Conservation (phyloP, 2,888 invertebrate genomes). For the Xanthorhoe spadicearia region DNA sequence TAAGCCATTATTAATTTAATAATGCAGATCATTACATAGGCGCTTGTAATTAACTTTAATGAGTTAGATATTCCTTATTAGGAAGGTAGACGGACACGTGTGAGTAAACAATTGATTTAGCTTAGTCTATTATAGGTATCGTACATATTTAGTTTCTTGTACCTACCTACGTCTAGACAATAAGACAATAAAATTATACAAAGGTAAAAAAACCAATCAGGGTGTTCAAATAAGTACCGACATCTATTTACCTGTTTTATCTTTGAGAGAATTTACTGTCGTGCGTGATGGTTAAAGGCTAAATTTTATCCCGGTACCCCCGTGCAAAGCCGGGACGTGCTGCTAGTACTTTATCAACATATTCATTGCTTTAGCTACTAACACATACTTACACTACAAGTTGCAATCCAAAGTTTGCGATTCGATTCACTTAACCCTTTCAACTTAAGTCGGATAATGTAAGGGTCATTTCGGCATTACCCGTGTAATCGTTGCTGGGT, state of each 20-base stretch:
- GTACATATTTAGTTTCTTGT: background rate
- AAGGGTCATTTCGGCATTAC: conserved; percentile 28
- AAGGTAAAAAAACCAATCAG: no score
- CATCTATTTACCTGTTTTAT: no score
- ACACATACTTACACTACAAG: background rate
- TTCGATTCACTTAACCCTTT: conserved; percentile 25
- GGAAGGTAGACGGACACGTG: conserved; percentile 12
- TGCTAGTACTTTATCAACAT: no score
- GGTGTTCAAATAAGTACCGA: no score
- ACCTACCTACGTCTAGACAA: conserved; percentile 1
- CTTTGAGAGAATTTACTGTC: no score
- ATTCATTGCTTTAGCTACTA: no score
- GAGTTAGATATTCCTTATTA: conserved; percentile 9
- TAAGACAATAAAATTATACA: background rate
- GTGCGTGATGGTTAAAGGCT: no score
- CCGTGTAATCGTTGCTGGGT: conserved; percentile 29
- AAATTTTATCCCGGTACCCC: no score
- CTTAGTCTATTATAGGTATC: background rate
- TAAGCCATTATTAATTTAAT: conserved; percentile 32
- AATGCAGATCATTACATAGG: conserved; percentile 25
- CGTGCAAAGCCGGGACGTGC: no score
- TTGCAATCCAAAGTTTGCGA: conserved; percentile 19
- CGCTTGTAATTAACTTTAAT: conserved; percentile 20
- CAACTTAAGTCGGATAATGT: conserved; percentile 10
- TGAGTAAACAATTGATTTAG: conserved; percentile 10